Conservation (phyloP, 2,888 invertebrate species). For the Lithophane semibrunnea region DNA sequence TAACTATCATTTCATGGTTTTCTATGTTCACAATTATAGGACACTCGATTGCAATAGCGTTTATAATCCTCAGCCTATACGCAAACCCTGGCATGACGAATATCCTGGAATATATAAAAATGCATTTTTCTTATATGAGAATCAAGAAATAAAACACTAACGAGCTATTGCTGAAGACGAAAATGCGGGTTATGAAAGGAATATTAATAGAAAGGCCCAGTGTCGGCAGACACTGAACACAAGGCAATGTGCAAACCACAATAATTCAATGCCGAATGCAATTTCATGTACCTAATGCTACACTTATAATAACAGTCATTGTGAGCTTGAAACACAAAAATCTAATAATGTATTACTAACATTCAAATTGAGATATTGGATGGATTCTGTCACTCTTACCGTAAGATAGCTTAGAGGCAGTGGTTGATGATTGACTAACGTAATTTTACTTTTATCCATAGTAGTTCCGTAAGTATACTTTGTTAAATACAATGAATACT, state of each 20-base stretch:
- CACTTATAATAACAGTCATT: slow-evolving; percentile 10
- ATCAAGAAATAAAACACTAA: neutral
- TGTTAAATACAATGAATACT: neutral
- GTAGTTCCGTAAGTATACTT: too few species aligned
- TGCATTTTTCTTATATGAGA: accelerated
- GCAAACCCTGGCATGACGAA: slow-evolving; percentile 85
- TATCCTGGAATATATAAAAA: slow-evolving; percentile 76
- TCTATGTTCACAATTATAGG: slow-evolving; percentile 86
- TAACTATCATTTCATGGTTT: slow-evolving; percentile 87
- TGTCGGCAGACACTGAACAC: slow-evolving; percentile 10
- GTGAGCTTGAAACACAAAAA: neutral
- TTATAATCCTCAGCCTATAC: slow-evolving; percentile 90
- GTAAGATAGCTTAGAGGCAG: neutral
- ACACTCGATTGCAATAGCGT: slow-evolving; percentile 89
- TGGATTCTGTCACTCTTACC: neutral
- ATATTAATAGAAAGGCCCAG: slow-evolving; percentile 36
- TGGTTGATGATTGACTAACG: neutral
- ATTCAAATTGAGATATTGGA: neutral
- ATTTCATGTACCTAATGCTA: slow-evolving; percentile 20
- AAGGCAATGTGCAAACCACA: slow-evolving; percentile 45
- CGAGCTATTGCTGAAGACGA: neutral
- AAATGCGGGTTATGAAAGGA: neutral
- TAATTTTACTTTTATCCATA: too few species aligned
- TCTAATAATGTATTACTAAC: neutral
- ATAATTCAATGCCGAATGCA: slow-evolving; percentile 47